Percentiles rank a stretch among this genome's conserved stretches.
These are phyloP conservation scores for Callimorpha dominula DNA, from an alignment of 2,888 invertebrate species.

Conservation along the genomic window DNA sequence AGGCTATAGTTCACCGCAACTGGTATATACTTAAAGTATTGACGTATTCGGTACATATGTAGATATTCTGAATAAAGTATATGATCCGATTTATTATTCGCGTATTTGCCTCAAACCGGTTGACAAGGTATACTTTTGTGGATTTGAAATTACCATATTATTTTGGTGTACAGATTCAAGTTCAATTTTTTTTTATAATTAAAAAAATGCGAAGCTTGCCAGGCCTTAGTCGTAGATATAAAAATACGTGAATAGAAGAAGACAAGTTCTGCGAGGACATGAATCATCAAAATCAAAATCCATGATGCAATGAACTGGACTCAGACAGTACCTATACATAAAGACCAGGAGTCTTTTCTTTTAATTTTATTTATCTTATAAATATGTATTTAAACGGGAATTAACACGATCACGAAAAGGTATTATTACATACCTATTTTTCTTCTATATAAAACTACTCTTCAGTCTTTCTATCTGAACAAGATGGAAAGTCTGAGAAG, in stretches of 20 bases:
- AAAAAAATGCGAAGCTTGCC: not conserved
- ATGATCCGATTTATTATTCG: constrained; percentile 9
- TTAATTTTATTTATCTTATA: too few relatives aligned
- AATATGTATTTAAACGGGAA: too few relatives aligned
- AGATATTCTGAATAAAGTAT: not conserved
- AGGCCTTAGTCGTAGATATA: not conserved
- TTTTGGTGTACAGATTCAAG: constrained; percentile 1
- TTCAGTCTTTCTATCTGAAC: too few relatives aligned
- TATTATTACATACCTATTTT: too few relatives aligned
- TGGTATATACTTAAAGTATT: constrained; percentile 4
- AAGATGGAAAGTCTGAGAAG: too few relatives aligned
- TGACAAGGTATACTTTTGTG: not conserved
- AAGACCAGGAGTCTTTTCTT: too few relatives aligned
- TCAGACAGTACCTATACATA: too few relatives aligned
- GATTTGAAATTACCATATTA: not conserved
- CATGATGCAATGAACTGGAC: too few relatives aligned
- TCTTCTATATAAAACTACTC: too few relatives aligned
- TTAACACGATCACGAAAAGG: too few relatives aligned
- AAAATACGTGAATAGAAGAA: not conserved
- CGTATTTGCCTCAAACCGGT: constrained; percentile 8
- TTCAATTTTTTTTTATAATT: not conserved
- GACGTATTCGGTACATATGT: constrained; percentile 4
- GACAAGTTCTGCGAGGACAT: too few relatives aligned
- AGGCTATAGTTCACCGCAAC: not conserved
- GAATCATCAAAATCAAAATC: too few relatives aligned